These are phyloP conservation scores for Drosophila borealis DNA, from an alignment of 2,888 invertebrate genomes.

Conservation along the genomic window DNA sequence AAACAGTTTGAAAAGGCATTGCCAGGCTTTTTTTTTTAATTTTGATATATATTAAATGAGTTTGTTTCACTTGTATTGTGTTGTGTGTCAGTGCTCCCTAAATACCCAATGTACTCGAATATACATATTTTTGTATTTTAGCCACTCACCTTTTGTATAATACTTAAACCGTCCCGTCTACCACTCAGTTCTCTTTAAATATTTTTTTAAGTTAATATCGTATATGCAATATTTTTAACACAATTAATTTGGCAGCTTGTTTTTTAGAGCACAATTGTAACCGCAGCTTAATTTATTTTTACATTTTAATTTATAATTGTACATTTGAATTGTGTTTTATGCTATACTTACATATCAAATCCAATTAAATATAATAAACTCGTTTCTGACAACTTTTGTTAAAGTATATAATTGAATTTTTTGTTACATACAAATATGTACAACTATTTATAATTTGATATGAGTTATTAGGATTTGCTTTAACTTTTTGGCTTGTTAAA, in stretches of 20 bases:
- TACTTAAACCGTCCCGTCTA: slow-evolving; percentile 56
- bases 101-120: slow-evolving; percentile 43
- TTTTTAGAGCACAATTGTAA: slow-evolving; percentile 35
- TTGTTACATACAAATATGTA: slow-evolving; percentile 3
- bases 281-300: slow-evolving; percentile 42
- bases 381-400: slow-evolving; percentile 66
- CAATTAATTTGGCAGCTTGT: slow-evolving; percentile 30
- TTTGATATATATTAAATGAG: slow-evolving; percentile 13
- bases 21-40: not conserved
- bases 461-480: too few species aligned
- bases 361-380: slow-evolving; percentile 59
- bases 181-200: slow-evolving; percentile 29
- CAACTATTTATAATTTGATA: not conserved
- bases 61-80: slow-evolving; percentile 22
- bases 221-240: slow-evolving; percentile 37
- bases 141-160: slow-evolving; percentile 44
- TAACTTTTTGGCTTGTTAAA: too few species aligned
- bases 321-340: slow-evolving; percentile 40
- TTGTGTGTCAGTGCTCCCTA: slow-evolving; percentile 35
- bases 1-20: not conserved
- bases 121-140: slow-evolving; percentile 17
- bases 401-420: slow-evolving; percentile 20
- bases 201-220: slow-evolving; percentile 36
- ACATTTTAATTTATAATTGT: slow-evolving; percentile 47
- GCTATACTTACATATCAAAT: slow-evolving; percentile 62